phyloP scores from a whole-genome alignment of 2,113 vertebrate genomes.

The Mesembrinibis cayennensis region DNA sequence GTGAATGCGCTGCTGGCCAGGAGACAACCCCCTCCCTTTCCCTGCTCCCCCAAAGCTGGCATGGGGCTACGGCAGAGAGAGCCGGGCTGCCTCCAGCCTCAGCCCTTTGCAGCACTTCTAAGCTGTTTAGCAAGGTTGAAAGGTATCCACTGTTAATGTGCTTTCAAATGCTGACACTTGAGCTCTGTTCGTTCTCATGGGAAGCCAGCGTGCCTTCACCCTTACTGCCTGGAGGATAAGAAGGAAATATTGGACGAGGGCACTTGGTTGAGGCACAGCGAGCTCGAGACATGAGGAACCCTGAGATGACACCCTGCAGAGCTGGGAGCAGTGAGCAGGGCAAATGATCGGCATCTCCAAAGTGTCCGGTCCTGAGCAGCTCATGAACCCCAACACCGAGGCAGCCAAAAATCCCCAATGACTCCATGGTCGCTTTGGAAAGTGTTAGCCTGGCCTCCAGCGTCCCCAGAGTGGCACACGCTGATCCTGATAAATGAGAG shows the following conservation, averaged over 20 bases:
- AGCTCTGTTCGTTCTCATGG: neutral
- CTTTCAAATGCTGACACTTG: neutral
- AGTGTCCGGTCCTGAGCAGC: neutral
- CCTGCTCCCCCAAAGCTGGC: neutral
- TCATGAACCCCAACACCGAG: neutral
- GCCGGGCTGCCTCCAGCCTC: neutral
- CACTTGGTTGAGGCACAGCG: neutral
- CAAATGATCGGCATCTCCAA: fast-evolving
- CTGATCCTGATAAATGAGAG: neutral
- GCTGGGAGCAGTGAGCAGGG: neutral
- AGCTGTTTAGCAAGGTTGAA: neutral
- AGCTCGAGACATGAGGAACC: neutral
- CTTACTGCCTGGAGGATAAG: neutral
- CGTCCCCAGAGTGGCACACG: fast-evolving
- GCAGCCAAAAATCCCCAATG: neutral
- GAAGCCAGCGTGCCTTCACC: neutral
- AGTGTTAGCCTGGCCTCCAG: neutral
- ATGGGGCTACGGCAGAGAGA: neutral
- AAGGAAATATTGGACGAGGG: neutral
- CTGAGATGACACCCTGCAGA: conserved; percentile 38
- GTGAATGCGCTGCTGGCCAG: neutral
- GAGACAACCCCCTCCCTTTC: neutral
- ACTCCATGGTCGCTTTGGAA: neutral
- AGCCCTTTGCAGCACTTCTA: neutral
- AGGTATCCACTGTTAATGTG: neutral